Evolutionary conservation across 2,113 vertebrate genomes (phyloP).

Genomic region (Morone saxatilis): DNA sequence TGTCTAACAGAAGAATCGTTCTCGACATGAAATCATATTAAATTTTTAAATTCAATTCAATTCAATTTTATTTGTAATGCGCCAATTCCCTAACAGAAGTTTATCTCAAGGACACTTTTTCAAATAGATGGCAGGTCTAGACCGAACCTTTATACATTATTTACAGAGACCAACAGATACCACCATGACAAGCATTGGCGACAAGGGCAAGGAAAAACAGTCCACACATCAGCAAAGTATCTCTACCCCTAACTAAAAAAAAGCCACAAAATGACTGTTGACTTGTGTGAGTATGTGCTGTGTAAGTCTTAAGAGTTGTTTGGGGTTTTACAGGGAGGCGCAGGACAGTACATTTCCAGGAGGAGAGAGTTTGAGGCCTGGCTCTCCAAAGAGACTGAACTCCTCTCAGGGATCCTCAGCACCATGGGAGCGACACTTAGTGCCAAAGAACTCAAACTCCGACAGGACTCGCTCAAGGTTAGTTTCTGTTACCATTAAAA

Average conservation of each 20-base stretch:
- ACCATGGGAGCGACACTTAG: slow-evolving; percentile 48
- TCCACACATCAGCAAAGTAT: neutral
- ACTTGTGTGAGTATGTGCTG: neutral
- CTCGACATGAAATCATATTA: neutral
- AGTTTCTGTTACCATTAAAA: slow-evolving; percentile 24
- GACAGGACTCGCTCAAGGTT: slow-evolving; percentile 86
- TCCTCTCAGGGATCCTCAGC: slow-evolving; percentile 81
- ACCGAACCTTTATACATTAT: too few species aligned
- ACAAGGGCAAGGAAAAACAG: neutral
- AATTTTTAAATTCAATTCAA: too few species aligned
- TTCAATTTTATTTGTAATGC: too few species aligned
- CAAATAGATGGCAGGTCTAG: too few species aligned
- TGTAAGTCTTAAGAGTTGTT: neutral
- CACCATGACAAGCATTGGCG: too few species aligned
- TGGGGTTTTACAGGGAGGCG: slow-evolving; percentile 57
- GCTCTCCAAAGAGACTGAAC: slow-evolving; percentile 85
- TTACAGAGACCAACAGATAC: too few species aligned
- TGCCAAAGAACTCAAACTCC: slow-evolving; percentile 72
- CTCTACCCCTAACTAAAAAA: neutral
- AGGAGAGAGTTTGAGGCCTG: slow-evolving; percentile 87
- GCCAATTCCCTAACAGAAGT: too few species aligned
- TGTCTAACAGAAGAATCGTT: neutral
- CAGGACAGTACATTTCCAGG: slow-evolving; percentile 44
- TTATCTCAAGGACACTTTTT: too few species aligned
- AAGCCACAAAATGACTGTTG: neutral